Evolutionary conservation across 37 sponge, comb jelly and placozoan genomes (phyloP), one percentile per base, ranked within the genome.

Genomic region (Spongilla lacustris): DNA sequence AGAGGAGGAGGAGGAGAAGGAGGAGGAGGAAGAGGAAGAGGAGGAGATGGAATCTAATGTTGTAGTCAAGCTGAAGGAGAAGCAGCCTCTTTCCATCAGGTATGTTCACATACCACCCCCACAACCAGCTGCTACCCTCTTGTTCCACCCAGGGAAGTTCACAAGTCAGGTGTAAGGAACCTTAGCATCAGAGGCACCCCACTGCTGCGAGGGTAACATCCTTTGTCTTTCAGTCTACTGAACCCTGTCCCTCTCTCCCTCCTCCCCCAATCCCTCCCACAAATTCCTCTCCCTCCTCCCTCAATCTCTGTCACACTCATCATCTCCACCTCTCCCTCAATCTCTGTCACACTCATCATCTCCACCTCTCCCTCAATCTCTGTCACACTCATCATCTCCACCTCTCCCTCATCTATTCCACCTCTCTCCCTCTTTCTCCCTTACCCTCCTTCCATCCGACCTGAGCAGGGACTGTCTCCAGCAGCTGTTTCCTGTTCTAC

Each of bases 401-500:
- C 34, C 34, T 5, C 8, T 31, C 36, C 37, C n/a, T n/a, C 4
- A 23, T 10, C 24, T 10, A 11, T 29, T 9, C 71, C 29, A 26
- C 9, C 71, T 9, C 71, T 70, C 71, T 9, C 71, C 37, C 34
- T 75, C 78, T 34, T 33, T 73, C 14, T 27, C 58, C 79, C 79
- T 50, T 67, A 24, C 69, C 10, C 38, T 21, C 35, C 13, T 11
- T 67, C 36, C 22, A 9, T 4, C 30, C 58, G 19, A 12, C 22
- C 21, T 75, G 34, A 58, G 48, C 34, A 83, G 80, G 21, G 80
- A 72, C 21, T 1, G 71, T 35, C 14, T 79, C 36, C 75, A 84
- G 17, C 37, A 75, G 29, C 66, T 85, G 74, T 38, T 90, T 28
- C 90, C 90, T 33, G 86, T 90, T 24, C 23, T 90, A 32, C 50